Percentiles rank a stretch among this genome's conserved stretches.
phyloP scores from a whole-genome alignment of 1,140 invertebrate genomes.

The Microplitis mediator region DNA sequence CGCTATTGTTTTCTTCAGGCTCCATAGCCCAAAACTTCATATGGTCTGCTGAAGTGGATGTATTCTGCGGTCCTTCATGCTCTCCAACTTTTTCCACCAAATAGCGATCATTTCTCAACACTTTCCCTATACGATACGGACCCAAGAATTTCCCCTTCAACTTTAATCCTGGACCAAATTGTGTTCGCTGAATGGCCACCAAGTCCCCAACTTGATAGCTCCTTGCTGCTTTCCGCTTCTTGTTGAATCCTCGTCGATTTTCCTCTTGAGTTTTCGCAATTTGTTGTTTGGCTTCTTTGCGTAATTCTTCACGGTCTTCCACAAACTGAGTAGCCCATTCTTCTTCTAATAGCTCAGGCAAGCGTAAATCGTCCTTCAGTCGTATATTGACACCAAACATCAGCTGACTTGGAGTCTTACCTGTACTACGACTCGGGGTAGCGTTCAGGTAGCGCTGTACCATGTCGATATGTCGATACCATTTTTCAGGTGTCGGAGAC shows the following conservation, averaged over 20 bases:
- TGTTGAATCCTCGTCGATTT: not conserved
- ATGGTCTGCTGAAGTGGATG: too few relatives aligned
- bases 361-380: not conserved
- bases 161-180: conserved; percentile 15
- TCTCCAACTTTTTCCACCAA: too few relatives aligned
- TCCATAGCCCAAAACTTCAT: too few relatives aligned
- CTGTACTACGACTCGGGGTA: not conserved
- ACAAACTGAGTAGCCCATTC: not conserved
- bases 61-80: too few relatives aligned
- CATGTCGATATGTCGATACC: conserved; percentile 2
- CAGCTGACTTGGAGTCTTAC: not conserved
- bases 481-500: conserved; percentile 5
- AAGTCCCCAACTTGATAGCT: conserved; percentile 11
- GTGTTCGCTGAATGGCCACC: conserved; percentile 18
- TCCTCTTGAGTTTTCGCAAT: conserved; percentile 16
- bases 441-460: not conserved
- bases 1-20: too few relatives aligned
- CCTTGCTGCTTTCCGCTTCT: not conserved
- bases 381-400: not conserved
- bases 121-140: conserved; percentile 5
- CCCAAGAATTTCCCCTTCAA: conserved; percentile 13
- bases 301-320: not conserved
- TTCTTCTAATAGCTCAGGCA: conserved; percentile 13
- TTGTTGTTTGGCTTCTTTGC: conserved; percentile 8
- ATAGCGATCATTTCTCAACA: not conserved